Evolutionary conservation across 37 sponge, comb jelly and placozoan genomes (phyloP).

Genomic region (Spongia lamella): DNA sequence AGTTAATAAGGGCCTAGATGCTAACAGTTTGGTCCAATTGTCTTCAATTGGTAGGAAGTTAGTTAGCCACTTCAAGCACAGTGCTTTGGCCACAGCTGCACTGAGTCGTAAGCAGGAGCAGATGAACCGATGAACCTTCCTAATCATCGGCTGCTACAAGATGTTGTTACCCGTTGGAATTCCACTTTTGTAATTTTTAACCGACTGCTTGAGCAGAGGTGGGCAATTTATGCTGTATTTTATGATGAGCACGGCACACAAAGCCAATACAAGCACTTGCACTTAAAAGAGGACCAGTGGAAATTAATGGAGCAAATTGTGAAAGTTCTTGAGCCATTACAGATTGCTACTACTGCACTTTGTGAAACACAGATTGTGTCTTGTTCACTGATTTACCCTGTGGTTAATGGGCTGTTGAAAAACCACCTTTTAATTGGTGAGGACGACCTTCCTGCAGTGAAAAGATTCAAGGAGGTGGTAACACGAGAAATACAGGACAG

Average conservation of each 20-base stretch:
- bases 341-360: conserved; percentile 35
- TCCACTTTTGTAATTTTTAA: conserved; percentile 25
- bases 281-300: conserved; percentile 37
- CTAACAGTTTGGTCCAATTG: background rate
- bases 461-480: conserved; percentile 26
- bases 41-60: conserved; percentile 22
- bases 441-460: conserved; percentile 25
- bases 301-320: conserved; percentile 21
- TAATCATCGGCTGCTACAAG: conserved; percentile 27
- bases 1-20: conserved; percentile 17
- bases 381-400: conserved; percentile 34
- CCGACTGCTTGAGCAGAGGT: conserved; percentile 15
- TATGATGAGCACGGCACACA: conserved; percentile 9
- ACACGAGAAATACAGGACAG: conserved; percentile 2
- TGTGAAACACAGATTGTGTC: conserved; percentile 18
- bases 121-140: conserved; percentile 6
- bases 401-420: conserved; percentile 26
- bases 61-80: conserved; percentile 37
- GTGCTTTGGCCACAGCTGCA: conserved; percentile 28
- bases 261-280: conserved; percentile 9
- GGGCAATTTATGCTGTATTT: conserved; percentile 24
- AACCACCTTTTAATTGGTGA: conserved; percentile 19
- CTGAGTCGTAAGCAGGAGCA: conserved; percentile 13
- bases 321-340: conserved; percentile 23
- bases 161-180: conserved; percentile 35